phyloP scores from a whole-genome alignment of 2,888 invertebrate genomes.

The Eudemis profundana region DNA sequence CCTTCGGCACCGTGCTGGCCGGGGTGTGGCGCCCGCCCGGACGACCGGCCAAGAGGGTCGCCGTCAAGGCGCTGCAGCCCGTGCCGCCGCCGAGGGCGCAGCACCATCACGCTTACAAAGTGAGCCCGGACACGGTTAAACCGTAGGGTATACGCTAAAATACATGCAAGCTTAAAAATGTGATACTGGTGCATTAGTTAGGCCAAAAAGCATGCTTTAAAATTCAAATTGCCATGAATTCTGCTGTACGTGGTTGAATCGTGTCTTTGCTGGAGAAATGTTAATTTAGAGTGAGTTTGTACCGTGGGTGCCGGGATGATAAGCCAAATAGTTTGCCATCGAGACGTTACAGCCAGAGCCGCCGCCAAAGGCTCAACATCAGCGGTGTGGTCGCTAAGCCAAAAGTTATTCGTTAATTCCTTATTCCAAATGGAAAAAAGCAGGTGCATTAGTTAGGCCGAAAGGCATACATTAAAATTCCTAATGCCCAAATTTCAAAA shows the following conservation, averaged over 20 bases:
- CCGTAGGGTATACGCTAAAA: not conserved
- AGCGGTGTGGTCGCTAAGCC: too few relatives aligned
- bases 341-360: too few relatives aligned
- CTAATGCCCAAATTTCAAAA: not conserved
- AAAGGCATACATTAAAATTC: not conserved
- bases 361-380: too few relatives aligned
- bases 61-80: constrained; percentile 98
- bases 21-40: constrained; percentile 86
- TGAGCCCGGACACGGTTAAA: constrained; percentile 43
- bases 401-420: too few relatives aligned
- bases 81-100: constrained; percentile 89
- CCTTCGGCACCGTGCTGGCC: constrained; percentile 98
- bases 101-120: constrained; percentile 72
- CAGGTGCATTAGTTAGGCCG: not conserved
- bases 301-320: too few relatives aligned
- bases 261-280: too few relatives aligned
- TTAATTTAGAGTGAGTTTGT: too few relatives aligned
- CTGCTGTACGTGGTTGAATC: too few relatives aligned
- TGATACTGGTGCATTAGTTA: not conserved
- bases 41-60: constrained; percentile 87
- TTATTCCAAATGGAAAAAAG: too few relatives aligned
- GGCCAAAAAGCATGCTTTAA: not conserved
- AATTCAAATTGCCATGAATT: not conserved
- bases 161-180: not conserved
- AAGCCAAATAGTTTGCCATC: too few relatives aligned